Evolutionary conservation across 2,113 vertebrate species (phyloP).

Genomic region (Gobio gobio): DNA sequence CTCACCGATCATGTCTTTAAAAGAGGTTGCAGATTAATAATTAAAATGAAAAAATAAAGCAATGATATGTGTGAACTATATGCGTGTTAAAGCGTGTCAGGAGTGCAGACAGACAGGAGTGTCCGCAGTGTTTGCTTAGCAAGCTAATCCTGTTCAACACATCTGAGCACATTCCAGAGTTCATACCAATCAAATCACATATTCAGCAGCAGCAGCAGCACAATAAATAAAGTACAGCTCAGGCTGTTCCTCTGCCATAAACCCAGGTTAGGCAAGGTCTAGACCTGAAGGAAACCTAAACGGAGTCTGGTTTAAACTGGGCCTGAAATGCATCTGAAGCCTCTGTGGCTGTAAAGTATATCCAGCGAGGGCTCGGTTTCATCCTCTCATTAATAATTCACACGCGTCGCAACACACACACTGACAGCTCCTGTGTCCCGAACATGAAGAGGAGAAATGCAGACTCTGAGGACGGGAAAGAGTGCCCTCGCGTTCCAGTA

Average conservation of each 20-base stretch:
- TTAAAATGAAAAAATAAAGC: too few species aligned
- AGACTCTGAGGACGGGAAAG: constrained; percentile 41
- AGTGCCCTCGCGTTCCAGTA: constrained; percentile 1
- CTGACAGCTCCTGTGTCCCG: constrained; percentile 72
- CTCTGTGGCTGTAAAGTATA: constrained; percentile 70
- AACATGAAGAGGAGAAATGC: constrained; percentile 62
- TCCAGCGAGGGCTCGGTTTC: constrained; percentile 67
- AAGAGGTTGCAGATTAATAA: background rate
- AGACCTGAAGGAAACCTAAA: background rate
- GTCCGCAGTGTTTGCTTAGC: constrained; percentile 59
- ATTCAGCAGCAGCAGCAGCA: constrained; percentile 41
- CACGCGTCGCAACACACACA: constrained; percentile 72
- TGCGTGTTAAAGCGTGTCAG: background rate
- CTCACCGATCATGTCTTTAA: background rate
- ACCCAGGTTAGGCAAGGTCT: background rate
- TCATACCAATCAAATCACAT: constrained; percentile 51
- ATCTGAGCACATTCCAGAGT: constrained; percentile 61
- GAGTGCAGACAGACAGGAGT: constrained; percentile 32
- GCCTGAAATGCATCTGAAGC: constrained; percentile 6
- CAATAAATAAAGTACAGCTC: constrained; percentile 24
- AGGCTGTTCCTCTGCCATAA: background rate
- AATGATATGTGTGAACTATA: background rate
- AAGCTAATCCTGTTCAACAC: constrained; percentile 39
- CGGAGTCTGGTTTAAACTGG: background rate
- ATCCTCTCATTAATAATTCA: constrained; percentile 81